Evolutionary conservation across 2,888 invertebrate genomes (phyloP), one percentile per base, ranked within the genome.

Genomic region (Pandemis cinnamomeana): DNA sequence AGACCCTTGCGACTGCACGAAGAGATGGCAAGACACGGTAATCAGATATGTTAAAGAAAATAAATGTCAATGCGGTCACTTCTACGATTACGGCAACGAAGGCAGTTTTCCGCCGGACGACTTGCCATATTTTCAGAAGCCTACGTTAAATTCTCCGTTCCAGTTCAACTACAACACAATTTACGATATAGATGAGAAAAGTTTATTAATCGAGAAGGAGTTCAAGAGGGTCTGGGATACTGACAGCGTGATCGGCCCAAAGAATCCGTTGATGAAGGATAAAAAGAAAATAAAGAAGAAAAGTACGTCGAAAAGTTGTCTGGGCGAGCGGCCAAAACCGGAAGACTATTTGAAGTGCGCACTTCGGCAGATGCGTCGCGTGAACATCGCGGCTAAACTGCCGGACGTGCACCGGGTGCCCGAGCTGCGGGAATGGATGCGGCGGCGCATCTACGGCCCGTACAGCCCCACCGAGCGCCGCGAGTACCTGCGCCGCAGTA

Each of bases 391-490:
- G 64, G 92, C 93, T 2, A 85, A 87, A 10, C 80, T 93, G 51
- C 93, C 93, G 0, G 92, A 93, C 61, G 77, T 90, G 20, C 88
- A 93, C 72, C 79, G 88, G 42, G 89, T 86, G 2, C 92, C 93
- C 7, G 92, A 92, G 74, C 83, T 93, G 6, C 85, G 83, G 48
- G 92, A 90, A 80, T 93, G 93, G 93, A 93, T 93, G 93, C 87
- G 92, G 11, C 77, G 78, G 5, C 87, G 93, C 15, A 85, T 93
- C 8, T 80, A 87, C 68, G 93, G 93, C 0, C 89, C 89, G 0
- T 78, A 81, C 48, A 83, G 83, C 7, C 51, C 41, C 1, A 13
- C 46, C 2, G 81, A 88, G 58, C 91, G 84, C 75, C 75, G 75
- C 15, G 78, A 82, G 44, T 80, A 86, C 77, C 55, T 88, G 63